Evolutionary conservation across 2,113 vertebrate genomes (phyloP).

Genomic region (Ursus arctos): DNA sequence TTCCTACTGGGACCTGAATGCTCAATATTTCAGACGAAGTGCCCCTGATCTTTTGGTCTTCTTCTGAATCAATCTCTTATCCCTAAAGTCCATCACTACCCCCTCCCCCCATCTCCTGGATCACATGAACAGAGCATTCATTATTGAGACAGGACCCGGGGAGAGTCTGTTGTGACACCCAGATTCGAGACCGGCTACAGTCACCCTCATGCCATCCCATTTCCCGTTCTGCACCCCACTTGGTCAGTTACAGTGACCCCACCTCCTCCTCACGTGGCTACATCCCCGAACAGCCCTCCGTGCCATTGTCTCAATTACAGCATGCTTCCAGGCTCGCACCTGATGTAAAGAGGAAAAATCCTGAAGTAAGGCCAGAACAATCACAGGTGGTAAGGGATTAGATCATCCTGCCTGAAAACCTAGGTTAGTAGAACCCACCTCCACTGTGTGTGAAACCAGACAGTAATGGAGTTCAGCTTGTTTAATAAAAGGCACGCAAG

Average conservation of each 20-base stretch:
- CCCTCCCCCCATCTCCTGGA: background rate
- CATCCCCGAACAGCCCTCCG: background rate
- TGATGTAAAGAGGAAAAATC: background rate
- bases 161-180: background rate
- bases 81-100: background rate
- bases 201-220: background rate
- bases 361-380: background rate
- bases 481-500: background rate
- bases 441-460: background rate
- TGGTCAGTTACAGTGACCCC: background rate
- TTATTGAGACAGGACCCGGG: background rate
- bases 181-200: background rate
- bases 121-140: background rate
- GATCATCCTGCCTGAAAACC: background rate
- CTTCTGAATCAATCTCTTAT: background rate
- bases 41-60: background rate
- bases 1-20: background rate
- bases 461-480: background rate
- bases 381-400: background rate
- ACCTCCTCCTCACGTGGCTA: background rate
- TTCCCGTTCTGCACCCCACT: background rate
- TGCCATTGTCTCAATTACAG: background rate
- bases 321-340: background rate
- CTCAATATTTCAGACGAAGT: constrained; percentile 34
- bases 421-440: background rate